phyloP scores from a whole-genome alignment of 2,888 invertebrate species.

The Ctenicera cuprea region DNA sequence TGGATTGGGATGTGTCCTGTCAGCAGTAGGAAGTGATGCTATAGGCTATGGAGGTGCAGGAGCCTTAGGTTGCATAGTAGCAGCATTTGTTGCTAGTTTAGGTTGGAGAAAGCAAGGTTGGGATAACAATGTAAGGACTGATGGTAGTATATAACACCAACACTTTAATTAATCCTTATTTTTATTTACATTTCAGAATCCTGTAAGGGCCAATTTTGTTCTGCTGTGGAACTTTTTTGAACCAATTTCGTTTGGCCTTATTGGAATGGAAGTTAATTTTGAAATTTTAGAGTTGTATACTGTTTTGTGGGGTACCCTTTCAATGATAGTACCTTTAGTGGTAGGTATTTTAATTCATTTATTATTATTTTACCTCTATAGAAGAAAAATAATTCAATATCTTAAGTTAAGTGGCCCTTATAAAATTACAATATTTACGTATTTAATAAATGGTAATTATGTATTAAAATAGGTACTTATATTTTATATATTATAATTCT shows the following conservation, averaged over 20 bases:
- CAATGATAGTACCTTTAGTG: conserved; percentile 69
- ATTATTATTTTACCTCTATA: no score
- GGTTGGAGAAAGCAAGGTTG: conserved; percentile 73
- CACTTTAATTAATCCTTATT: not conserved
- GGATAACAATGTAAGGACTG: conserved; percentile 59
- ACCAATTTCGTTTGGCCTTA: conserved; percentile 85
- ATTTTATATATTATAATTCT: no score
- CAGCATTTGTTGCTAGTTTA: conserved; percentile 76
- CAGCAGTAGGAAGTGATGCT: conserved; percentile 78
- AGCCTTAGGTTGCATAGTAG: conserved; percentile 76
- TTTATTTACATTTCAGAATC: conserved; percentile 69
- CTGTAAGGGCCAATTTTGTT: conserved; percentile 75
- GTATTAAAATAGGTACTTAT: no score
- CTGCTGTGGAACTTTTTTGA: conserved; percentile 84
- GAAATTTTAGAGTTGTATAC: conserved; percentile 71
- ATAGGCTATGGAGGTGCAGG: conserved; percentile 79
- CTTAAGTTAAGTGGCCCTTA: no score
- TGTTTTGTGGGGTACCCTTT: conserved; percentile 74
- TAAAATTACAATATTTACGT: no score
- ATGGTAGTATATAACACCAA: not conserved
- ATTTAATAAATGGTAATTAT: no score
- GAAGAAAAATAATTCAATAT: no score
- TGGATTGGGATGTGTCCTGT: conserved; percentile 78
- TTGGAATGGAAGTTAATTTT: conserved; percentile 85
- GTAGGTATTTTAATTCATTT: no score